Conservation (phyloP, 1,140 invertebrate species). For the Zaprionus nigranus region DNA sequence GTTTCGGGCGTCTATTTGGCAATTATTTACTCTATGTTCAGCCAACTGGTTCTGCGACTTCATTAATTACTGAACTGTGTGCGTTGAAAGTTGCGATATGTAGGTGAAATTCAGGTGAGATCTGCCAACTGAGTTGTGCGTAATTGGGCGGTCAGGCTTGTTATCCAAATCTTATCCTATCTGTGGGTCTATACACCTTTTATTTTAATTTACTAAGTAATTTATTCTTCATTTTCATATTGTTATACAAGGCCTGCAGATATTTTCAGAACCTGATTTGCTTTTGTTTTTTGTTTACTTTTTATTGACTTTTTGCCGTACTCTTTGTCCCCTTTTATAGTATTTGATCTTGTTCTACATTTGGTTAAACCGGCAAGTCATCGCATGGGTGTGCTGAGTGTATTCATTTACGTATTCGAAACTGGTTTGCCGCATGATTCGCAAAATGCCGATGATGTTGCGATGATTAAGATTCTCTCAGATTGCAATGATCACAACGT, state of each 20-base stretch:
- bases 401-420: slow-evolving; percentile 28
- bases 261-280: slow-evolving; percentile 33
- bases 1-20: slow-evolving; percentile 1
- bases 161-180: not conserved
- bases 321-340: not conserved
- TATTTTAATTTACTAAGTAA: not conserved
- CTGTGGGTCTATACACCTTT: not conserved
- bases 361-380: slow-evolving; percentile 30
- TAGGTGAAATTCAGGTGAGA: slow-evolving; percentile 43
- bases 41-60: slow-evolving; percentile 40
- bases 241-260: slow-evolving; percentile 44
- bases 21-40: slow-evolving; percentile 24
- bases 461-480: slow-evolving; percentile 37
- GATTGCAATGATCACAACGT: slow-evolving; percentile 3
- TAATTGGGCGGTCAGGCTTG: not conserved
- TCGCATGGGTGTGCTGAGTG: slow-evolving; percentile 25
- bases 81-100: slow-evolving; percentile 41
- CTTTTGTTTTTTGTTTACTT: slow-evolving; percentile 1
- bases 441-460: slow-evolving; percentile 16
- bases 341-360: slow-evolving; percentile 39
- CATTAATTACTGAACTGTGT: slow-evolving; percentile 30
- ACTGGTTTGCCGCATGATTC: slow-evolving; percentile 45
- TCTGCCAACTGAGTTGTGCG: not conserved
- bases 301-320: not conserved
- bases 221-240: not conserved